Conservation (phyloP, 2,113 vertebrate species). For the Fulica atra region DNA sequence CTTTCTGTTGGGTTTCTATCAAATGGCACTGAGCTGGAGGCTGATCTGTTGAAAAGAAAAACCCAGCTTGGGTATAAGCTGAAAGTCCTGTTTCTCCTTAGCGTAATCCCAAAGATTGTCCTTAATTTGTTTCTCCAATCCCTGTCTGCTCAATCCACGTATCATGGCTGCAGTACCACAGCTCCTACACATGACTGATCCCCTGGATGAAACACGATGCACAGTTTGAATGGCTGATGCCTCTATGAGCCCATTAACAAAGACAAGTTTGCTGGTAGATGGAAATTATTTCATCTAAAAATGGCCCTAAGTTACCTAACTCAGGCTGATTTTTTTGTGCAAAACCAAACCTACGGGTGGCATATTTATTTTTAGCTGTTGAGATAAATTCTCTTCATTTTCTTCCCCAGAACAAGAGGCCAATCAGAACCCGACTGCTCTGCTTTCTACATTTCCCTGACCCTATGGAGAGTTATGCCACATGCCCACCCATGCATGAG, state of each 20-base stretch:
- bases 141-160: background rate
- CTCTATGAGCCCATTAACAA: background rate
- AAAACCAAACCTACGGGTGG: background rate
- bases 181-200: background rate
- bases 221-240: background rate
- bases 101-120: background rate
- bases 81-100: background rate
- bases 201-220: background rate
- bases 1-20: background rate
- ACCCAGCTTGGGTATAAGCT: background rate
- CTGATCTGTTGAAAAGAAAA: background rate
- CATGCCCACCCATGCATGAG: constrained; percentile 59
- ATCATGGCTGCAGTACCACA: background rate
- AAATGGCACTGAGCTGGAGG: background rate
- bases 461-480: constrained; percentile 46
- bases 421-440: background rate
- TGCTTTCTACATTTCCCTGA: background rate
- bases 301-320: constrained; percentile 9
- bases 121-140: background rate
- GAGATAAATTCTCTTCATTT: constrained; percentile 27
- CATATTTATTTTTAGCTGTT: constrained; percentile 32
- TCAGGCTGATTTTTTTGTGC: background rate
- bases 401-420: background rate
- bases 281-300: background rate
- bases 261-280: background rate